phyloP scores from a whole-genome alignment of 1,140 invertebrate genomes.

The Apolygus lucorum region DNA sequence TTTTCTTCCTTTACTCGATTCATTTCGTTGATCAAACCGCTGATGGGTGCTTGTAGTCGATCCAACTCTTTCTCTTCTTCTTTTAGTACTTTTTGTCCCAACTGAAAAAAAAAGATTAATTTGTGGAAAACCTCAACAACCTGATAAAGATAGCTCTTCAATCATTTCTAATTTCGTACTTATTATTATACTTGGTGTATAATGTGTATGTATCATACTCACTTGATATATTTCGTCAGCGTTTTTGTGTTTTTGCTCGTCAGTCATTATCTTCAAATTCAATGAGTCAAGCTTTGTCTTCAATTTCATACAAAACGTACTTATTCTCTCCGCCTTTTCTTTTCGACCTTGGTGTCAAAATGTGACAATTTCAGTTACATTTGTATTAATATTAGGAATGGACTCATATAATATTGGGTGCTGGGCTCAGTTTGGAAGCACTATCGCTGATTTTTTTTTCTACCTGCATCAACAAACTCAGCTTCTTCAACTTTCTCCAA shows the following conservation, averaged over 20 bases:
- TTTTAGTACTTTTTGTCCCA: conserved; percentile 33
- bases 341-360: background rate
- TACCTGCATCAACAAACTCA: too few species aligned
- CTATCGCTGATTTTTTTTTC: too few species aligned
- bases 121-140: background rate
- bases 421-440: too few species aligned
- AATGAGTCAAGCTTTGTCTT: conserved; percentile 36
- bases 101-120: conserved; percentile 26
- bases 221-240: conserved; percentile 42
- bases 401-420: too few species aligned
- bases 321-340: background rate
- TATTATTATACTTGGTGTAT: too few species aligned
- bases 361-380: too few species aligned
- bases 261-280: conserved; percentile 37
- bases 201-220: too few species aligned
- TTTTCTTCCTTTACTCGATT: conserved; percentile 1
- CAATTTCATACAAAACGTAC: conserved; percentile 28
- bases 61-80: conserved; percentile 17
- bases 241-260: conserved; percentile 38
- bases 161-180: too few species aligned
- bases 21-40: background rate
- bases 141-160: background rate
- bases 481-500: too few species aligned
- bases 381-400: too few species aligned
- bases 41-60: background rate